These are phyloP conservation scores for Drosophila ogumai DNA, from an alignment of 1,140 invertebrate genomes.

Conservation along the genomic window DNA sequence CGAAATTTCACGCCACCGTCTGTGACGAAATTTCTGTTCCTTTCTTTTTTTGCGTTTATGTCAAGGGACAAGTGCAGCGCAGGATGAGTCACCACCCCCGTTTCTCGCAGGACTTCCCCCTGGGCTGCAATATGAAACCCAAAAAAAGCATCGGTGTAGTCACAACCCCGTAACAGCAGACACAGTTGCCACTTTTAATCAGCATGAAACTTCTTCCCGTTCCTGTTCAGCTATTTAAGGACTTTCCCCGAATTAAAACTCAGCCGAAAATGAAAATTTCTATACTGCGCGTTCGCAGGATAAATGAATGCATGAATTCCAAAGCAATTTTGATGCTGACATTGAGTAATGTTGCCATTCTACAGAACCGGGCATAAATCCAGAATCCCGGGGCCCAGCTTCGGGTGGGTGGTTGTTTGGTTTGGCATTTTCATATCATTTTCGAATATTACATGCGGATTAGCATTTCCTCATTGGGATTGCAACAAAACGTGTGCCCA, in stretches of 20 bases:
- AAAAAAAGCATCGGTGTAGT: conserved; percentile 26
- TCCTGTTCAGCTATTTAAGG: conserved; percentile 74
- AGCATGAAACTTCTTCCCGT: conserved; percentile 52
- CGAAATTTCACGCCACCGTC: conserved; percentile 85
- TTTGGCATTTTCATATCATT: conserved; percentile 82
- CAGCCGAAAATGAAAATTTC: conserved; percentile 74
- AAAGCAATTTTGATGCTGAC: conserved; percentile 82
- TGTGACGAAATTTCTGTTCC: conserved; percentile 76
- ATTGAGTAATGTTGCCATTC: conserved; percentile 79
- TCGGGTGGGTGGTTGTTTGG: conserved; percentile 74
- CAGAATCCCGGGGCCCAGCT: conserved; percentile 4
- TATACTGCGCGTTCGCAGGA: conserved; percentile 49
- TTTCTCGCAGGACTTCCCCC: conserved; percentile 41
- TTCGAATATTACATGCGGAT: conserved; percentile 84
- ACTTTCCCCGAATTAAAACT: conserved; percentile 60
- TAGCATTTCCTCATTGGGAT: conserved; percentile 82
- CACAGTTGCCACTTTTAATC: conserved; percentile 78
- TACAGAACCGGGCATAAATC: conserved; percentile 1
- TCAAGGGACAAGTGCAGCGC: conserved; percentile 66
- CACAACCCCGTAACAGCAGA: conserved; percentile 28
- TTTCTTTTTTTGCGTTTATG: background rate
- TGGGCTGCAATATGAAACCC: conserved; percentile 68
- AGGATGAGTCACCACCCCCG: conserved; percentile 43
- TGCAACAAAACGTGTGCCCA: conserved; percentile 77
- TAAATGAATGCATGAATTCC: conserved; percentile 79